These are phyloP conservation scores for Myiozetetes cayanensis DNA, from an alignment of 2,113 vertebrate species.

Conservation along the genomic window DNA sequence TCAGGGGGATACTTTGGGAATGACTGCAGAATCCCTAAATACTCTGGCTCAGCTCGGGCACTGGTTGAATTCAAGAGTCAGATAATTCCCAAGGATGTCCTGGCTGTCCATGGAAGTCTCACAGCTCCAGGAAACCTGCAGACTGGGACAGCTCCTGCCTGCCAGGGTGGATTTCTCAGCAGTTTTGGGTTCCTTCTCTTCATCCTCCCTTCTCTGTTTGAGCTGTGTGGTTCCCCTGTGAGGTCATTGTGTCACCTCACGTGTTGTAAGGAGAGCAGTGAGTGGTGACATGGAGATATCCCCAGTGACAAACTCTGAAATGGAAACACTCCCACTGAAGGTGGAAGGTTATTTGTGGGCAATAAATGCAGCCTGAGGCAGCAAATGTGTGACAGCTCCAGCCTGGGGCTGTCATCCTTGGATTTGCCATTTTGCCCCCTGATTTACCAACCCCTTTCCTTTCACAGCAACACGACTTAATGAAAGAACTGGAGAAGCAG, in stretches of 20 bases:
- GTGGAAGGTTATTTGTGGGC: neutral
- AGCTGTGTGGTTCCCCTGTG: neutral
- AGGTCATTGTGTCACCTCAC: neutral
- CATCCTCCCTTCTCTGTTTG: neutral
- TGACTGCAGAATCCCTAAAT: neutral
- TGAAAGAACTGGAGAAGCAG: constrained; percentile 22
- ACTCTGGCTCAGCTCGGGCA: neutral
- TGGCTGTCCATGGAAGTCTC: neutral
- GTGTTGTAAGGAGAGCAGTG: neutral
- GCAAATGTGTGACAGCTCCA: neutral
- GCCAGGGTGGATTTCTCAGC: neutral
- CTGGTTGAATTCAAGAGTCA: neutral
- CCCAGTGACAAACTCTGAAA: neutral
- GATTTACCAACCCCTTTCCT: neutral
- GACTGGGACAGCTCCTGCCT: neutral
- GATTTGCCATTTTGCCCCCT: neutral
- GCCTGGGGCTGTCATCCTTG: neutral
- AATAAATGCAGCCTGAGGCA: neutral
- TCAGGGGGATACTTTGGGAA: neutral
- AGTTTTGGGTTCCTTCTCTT: neutral
- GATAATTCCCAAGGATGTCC: neutral
- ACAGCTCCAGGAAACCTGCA: neutral
- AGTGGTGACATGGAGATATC: neutral
- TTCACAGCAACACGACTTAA: constrained; percentile 9
- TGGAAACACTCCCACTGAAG: neutral